Evolutionary conservation across 2,888 invertebrate species (phyloP).

Genomic region (Nomada ruficornis): DNA sequence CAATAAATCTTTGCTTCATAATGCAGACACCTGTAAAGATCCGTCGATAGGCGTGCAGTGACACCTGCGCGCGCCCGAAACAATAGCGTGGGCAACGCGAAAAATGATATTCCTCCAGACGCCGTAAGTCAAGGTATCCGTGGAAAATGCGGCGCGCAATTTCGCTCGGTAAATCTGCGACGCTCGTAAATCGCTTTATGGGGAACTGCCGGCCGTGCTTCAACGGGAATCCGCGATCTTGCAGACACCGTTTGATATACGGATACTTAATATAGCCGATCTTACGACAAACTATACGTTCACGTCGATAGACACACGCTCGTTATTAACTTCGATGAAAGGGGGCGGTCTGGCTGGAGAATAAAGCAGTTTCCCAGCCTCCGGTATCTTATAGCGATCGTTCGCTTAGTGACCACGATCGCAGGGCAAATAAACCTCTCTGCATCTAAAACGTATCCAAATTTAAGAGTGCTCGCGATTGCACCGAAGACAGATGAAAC

Average conservation of each 20-base stretch:
- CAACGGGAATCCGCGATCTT: conserved; percentile 31
- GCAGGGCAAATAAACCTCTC: conserved; percentile 16
- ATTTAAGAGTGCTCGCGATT: not conserved
- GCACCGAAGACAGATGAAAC: too few relatives aligned
- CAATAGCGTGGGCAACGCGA: conserved; percentile 48
- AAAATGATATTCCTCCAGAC: conserved; percentile 68
- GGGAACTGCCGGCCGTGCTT: conserved; percentile 42
- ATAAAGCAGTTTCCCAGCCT: conserved; percentile 23
- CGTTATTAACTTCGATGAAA: conserved; percentile 61
- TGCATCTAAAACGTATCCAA: not conserved
- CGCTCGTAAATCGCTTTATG: conserved; percentile 76
- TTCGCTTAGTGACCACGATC: conserved; percentile 26
- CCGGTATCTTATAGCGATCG: conserved; percentile 42
- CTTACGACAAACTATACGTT: conserved; percentile 49
- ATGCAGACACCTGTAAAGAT: conserved; percentile 15
- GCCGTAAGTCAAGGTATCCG: conserved; percentile 66
- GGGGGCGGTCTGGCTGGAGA: not conserved
- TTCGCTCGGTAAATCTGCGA: conserved; percentile 70
- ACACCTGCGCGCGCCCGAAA: conserved; percentile 7
- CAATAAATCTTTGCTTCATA: conserved; percentile 48
- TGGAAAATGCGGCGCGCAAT: conserved; percentile 65
- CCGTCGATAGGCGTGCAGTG: conserved; percentile 16
- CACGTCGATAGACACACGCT: conserved; percentile 51
- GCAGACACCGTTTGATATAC: conserved; percentile 51
- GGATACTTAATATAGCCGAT: conserved; percentile 59